phyloP scores from a whole-genome alignment of 2,113 vertebrate genomes.

The Sinosuthora webbiana region DNA sequence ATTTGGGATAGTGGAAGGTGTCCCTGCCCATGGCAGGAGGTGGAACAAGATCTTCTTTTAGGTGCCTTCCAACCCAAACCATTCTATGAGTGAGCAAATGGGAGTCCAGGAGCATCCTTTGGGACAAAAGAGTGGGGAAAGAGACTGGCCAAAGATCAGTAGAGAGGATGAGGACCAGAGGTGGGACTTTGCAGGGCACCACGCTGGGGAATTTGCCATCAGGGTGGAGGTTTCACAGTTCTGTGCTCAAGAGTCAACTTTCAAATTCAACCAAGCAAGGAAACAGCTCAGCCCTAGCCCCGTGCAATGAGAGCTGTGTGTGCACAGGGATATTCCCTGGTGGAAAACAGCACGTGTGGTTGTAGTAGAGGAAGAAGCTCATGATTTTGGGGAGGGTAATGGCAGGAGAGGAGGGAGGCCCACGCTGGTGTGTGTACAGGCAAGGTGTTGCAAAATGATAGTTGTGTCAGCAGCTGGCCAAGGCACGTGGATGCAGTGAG shows the following conservation, averaged over 20 bases:
- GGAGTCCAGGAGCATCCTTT: neutral
- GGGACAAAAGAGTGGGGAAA: neutral
- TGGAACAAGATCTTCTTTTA: neutral
- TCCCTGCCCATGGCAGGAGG: neutral
- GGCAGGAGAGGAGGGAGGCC: neutral
- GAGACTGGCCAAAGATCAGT: neutral
- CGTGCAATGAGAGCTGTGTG: neutral
- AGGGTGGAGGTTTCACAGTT: neutral
- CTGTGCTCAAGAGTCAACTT: neutral
- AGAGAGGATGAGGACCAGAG: neutral
- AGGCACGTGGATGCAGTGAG: neutral
- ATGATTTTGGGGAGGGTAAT: neutral
- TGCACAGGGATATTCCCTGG: neutral
- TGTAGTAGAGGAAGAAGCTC: neutral
- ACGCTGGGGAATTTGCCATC: accelerated
- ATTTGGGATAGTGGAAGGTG: neutral
- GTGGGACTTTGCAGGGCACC: neutral
- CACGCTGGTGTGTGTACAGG: neutral
- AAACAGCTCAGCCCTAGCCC: neutral
- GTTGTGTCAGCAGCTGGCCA: neutral
- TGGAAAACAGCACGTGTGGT: neutral
- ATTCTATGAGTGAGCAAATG: neutral
- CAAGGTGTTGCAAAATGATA: neutral
- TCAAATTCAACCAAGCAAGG: neutral
- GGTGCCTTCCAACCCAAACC: neutral